phyloP scores from a whole-genome alignment of 2,888 invertebrate species.

The Pseudanteris insignis region DNA sequence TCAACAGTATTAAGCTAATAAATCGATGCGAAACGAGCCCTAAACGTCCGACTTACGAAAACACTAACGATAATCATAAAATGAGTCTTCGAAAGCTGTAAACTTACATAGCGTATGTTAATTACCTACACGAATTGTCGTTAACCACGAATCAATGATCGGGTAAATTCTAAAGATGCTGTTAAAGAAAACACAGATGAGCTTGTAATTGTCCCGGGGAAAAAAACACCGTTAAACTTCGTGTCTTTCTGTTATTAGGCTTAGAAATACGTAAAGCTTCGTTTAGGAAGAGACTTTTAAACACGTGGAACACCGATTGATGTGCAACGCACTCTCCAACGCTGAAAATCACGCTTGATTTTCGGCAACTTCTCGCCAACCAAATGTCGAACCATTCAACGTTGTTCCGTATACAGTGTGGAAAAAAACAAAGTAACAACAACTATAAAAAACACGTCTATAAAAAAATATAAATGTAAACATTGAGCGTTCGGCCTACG shows the following conservation, averaged over 20 bases:
- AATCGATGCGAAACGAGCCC: too few relatives aligned
- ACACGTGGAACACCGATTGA: conserved; percentile 5
- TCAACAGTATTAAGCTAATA: conserved; percentile 24
- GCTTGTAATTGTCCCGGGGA: too few relatives aligned
- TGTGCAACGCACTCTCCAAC: conserved; percentile 7
- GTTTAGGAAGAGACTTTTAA: too few relatives aligned
- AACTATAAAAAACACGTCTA: too few relatives aligned
- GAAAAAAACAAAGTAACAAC: conserved; percentile 23
- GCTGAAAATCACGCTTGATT: not conserved
- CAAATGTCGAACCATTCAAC: conserved; percentile 18
- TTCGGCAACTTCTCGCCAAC: conserved; percentile 15
- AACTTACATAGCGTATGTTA: too few relatives aligned
- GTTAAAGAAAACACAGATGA: too few relatives aligned
- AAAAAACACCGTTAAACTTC: conserved; percentile 21
- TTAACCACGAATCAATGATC: too few relatives aligned
- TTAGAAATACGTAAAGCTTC: conserved; percentile 13
- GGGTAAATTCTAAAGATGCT: too few relatives aligned
- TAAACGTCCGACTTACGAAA: too few relatives aligned
- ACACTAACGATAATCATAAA: too few relatives aligned
- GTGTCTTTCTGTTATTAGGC: conserved; percentile 19
- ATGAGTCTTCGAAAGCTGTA: too few relatives aligned
- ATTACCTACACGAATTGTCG: too few relatives aligned
- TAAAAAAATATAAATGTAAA: conserved; percentile 30
- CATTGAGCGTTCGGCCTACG: conserved; percentile 38
- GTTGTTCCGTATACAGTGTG: conserved; percentile 23